Base-by-base conservation (phyloP, 2,113 vertebrate genomes). In the Capreolus pygargus region DNA sequence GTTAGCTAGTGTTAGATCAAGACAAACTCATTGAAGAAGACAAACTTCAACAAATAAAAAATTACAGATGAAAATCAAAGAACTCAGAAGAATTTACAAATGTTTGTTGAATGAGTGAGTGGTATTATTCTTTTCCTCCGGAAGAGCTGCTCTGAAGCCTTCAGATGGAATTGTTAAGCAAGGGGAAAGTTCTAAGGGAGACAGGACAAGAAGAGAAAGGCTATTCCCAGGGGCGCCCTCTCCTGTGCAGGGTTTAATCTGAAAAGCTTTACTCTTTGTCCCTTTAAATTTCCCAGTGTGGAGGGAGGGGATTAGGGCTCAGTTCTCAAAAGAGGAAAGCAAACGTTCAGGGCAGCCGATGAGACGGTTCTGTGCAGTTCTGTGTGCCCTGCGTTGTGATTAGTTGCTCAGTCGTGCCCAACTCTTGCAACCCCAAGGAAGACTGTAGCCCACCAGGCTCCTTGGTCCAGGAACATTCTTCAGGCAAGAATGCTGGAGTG, bases 281-380 rank as follows among this genome's bases (percentile, higher is more conserved):
- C 13, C 2, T 36, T 10, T 17, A 30, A 57, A 17, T 14, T 61
- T 39, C 28, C 17, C 45, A 39, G 27, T 1, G 13, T 45, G 4
- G 6, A 4, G n/a, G 70, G 25, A 94, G 1, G 10, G 39, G 10
- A 13, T 19, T 25, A 6, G 17, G 33, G 39, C 19, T 74, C 5
- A 7, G 17, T 58, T 64, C 10, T 13, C 30, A 0, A 81, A 21
- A 79, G 23, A 79, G 21, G 45, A 55, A n/a, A 5, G 8, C 1
- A 28, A 17, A 33, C 21, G 2, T 14, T 15, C 61, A 33, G 6
- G 25, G 7, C 7, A 15, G 13, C 60, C 3, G 2, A 15, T 21
- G 23, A 36, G 45, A 1, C 13, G 28, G 9, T 7, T 39, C 4
- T 5, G 5, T 0, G 3, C 6, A 64, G 7, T 10, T 43, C 36